Evolutionary conservation across 2,797 vertebrate genomes (phyloP), one percentile per base, ranked within the genome.

Genomic region (Diplodus sargus): DNA sequence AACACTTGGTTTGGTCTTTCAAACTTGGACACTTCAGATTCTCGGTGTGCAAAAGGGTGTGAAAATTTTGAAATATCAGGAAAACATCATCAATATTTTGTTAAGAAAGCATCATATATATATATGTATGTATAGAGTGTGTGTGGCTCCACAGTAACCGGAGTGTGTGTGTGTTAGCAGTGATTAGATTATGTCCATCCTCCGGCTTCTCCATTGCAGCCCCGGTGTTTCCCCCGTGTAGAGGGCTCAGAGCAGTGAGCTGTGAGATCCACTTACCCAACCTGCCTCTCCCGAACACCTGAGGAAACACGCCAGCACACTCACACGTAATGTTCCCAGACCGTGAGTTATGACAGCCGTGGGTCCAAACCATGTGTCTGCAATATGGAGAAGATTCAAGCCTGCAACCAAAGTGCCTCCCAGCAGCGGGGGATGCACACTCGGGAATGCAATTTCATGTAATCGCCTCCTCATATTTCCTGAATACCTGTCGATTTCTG

Each of bases 241-340:
- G 3, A 52, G 56, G 30, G 42, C 70, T 68, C 70, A 14, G 71
- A 75, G 74, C 69, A 58, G n/a, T 13, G 73, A 75, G 62, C 54
- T 74, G 47, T 67, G 74, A 82, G 71, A 82, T 59, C 68, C 74
- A 74, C 76, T 78, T 69, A 76, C 71, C 60, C 47, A 63, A 61
- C 51, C 59, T 3, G 66, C 62, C 60, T 56, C 71, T 70, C 16
- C 28, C 62, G 43, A 64, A 75, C 81, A 88, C 83, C 78, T 43
- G 82, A 80, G 74, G 53, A 79, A 76, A 70, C 67, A 48, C 66
- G 63, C n/a, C 49, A 18, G 39, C 34, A 18, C 9, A 4, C 67
- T 60, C 68, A 53, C 81, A 54, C 79, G 70, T 16, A 18, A 59
- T 17, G 75, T 62, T 45, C 5, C 56, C 4, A 42, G 72, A 67